A percentile compares a stretch with the other conserved stretches of the same genome.
phyloP scores from a whole-genome alignment of 2,888 invertebrate species.

The Noctua janthe region DNA sequence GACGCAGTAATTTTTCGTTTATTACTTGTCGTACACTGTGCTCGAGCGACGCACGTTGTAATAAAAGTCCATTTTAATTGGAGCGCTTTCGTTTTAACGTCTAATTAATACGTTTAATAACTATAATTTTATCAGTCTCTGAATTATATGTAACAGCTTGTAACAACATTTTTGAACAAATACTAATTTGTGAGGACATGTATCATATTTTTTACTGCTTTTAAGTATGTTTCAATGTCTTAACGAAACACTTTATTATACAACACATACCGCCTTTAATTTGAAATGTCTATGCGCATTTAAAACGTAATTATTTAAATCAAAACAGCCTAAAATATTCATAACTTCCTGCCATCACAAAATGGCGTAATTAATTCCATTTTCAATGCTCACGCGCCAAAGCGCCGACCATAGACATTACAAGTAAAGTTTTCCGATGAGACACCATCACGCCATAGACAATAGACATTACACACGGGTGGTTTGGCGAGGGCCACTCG shows the following conservation, averaged over 20 bases:
- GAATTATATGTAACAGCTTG: slow-evolving; percentile 60
- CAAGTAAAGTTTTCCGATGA: slow-evolving; percentile 89
- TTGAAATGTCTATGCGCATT: slow-evolving; percentile 49
- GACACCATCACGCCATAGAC: slow-evolving; percentile 89
- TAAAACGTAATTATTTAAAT: slow-evolving; percentile 47
- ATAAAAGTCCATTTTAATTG: slow-evolving; percentile 86
- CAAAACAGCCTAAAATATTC: slow-evolving; percentile 47
- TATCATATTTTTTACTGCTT: slow-evolving; percentile 51
- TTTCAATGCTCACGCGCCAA: slow-evolving; percentile 54
- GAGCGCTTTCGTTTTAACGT: slow-evolving; percentile 80
- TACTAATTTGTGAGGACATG: slow-evolving; percentile 63
- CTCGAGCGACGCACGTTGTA: slow-evolving; percentile 68
- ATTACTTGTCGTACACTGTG: slow-evolving; percentile 80
- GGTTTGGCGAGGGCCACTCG: slow-evolving; percentile 84
- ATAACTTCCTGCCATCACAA: slow-evolving; percentile 50
- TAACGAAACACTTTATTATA: slow-evolving; percentile 15
- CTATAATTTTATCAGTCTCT: slow-evolving; percentile 75
- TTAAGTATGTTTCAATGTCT: slow-evolving; percentile 25
- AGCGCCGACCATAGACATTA: slow-evolving; percentile 83
- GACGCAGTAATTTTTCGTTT: slow-evolving; percentile 82
- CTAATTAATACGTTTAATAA: slow-evolving; percentile 81
- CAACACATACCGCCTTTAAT: slow-evolving; percentile 13
- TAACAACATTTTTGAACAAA: slow-evolving; percentile 67
- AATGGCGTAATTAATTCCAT: slow-evolving; percentile 59
- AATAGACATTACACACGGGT: slow-evolving; percentile 87